Conservation (phyloP, 2,888 invertebrate genomes). For the Eupithecia subfuscata region DNA sequence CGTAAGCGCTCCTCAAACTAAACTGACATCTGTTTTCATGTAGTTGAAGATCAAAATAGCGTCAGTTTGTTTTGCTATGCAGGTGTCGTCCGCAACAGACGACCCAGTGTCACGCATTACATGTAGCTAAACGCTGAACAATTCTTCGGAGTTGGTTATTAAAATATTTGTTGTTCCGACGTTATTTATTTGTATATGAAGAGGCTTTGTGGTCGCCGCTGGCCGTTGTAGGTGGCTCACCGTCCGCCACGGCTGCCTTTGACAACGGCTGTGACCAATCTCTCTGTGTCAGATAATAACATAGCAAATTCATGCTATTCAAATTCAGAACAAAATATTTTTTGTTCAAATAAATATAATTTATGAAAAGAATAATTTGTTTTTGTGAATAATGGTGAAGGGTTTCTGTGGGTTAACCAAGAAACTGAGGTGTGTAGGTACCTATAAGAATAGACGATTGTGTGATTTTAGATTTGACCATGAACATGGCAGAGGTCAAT, state of each 20-base stretch:
- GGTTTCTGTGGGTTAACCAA: slow-evolving; percentile 18
- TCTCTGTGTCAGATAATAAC: slow-evolving; percentile 70
- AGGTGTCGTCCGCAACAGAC: slow-evolving; percentile 62
- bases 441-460: background rate
- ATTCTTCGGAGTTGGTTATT: slow-evolving; percentile 81
- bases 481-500: background rate
- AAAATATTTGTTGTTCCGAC: slow-evolving; percentile 83
- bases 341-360: slow-evolving; percentile 46
- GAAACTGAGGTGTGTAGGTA: slow-evolving; percentile 2
- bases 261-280: slow-evolving; percentile 75
- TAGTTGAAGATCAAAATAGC: slow-evolving; percentile 39
- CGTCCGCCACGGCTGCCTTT: slow-evolving; percentile 59
- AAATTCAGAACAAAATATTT: slow-evolving; percentile 46
- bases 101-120: slow-evolving; percentile 69
- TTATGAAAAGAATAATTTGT: slow-evolving; percentile 40
- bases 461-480: background rate
- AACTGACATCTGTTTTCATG: slow-evolving; percentile 39
- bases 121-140: slow-evolving; percentile 73
- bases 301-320: slow-evolving; percentile 67
- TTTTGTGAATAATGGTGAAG: slow-evolving; percentile 30
- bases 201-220: slow-evolving; percentile 72
- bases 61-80: slow-evolving; percentile 46
- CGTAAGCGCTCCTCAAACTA: slow-evolving; percentile 36
- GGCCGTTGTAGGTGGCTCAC: slow-evolving; percentile 67
- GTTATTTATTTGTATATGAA: slow-evolving; percentile 81